phyloP scores from a whole-genome alignment of 2,797 vertebrate genomes.

The Odontamblyopus lacepedii region DNA sequence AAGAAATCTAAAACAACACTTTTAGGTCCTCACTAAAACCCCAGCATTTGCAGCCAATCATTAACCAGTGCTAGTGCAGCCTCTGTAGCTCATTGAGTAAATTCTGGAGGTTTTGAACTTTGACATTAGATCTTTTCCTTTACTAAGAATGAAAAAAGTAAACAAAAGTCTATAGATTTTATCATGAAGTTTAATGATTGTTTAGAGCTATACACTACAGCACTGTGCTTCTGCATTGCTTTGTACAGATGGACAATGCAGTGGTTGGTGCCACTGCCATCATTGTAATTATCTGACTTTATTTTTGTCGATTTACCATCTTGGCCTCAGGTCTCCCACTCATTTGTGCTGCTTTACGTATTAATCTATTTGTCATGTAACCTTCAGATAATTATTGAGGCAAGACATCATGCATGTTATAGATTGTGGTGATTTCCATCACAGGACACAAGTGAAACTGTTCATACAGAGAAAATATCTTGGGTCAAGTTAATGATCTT shows the following conservation, averaged over 20 bases:
- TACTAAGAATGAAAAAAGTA: too few species aligned
- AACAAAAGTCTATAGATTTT: neutral
- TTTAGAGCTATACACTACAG: neutral
- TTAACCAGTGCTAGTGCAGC: too few species aligned
- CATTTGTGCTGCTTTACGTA: constrained; percentile 24
- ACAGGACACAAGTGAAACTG: neutral
- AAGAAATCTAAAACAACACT: too few species aligned
- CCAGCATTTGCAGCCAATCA: too few species aligned
- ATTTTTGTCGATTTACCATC: constrained; percentile 31
- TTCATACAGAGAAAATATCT: neutral
- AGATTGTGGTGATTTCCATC: too few species aligned
- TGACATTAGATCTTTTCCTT: too few species aligned
- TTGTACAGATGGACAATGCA: neutral
- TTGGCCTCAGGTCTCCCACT: constrained; percentile 25
- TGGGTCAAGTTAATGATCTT: neutral
- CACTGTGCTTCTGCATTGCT: neutral
- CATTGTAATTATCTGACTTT: constrained; percentile 30
- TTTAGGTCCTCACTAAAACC: too few species aligned
- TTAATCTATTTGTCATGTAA: constrained; percentile 27
- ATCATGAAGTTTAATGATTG: constrained; percentile 1
- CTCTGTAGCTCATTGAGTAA: too few species aligned
- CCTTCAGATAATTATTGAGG: constrained; percentile 27
- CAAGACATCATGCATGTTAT: constrained; percentile 10
- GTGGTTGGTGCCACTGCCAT: constrained; percentile 13
- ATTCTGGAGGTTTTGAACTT: too few species aligned